Evolutionary conservation across 1,140 invertebrate species (phyloP), one percentile per base, ranked within the genome.

Genomic region (Trissolcus basalis): DNA sequence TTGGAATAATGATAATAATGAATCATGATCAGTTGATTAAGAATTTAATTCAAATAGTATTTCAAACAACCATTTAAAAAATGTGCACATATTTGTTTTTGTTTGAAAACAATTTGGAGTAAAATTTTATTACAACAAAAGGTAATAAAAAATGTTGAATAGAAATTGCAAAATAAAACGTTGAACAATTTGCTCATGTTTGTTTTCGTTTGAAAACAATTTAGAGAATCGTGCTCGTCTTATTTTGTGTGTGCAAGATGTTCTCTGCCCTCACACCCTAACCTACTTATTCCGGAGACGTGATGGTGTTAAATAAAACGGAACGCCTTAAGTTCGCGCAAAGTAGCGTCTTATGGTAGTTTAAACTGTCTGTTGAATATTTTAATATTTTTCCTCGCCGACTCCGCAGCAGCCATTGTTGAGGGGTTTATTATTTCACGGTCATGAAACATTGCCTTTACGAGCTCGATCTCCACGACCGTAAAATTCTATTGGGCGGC

Each of bases 371-470:
- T 67, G 67, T 49, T 75, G 71, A 68, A 78, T 71, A 78, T 78
- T 78, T 78, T 78, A 74, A 78, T n/a, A n/a, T n/a, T n/a, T n/a
- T n/a, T n/a, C n/a, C 77, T 51, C 58, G 63, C 61, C 67, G 71
- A 75, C 33, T n/a, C 63, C 71, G 58, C 71, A 44, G 67, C 68
- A 51, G 77, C 61, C 63, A 78, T 78, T 78, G 77, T 79, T 75
- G 71, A 74, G 68, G 65, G 71, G 70, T 79, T 79, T 79, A 79
- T 79, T 79, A 79, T 75, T 79, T 79, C 77, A 79, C 71, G 77
- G 67, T 79, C 77, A 68, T 79, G 77, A 79, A 79, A 75, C 77
- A 79, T 75, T 75, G 68, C 71, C 71, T 79, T 79, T 79, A 79
- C 77, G 77, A 78, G 77, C 49, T 49, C 61, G 59, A 65, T 60